Percentiles rank a stretch among this genome's conserved stretches.
Evolutionary conservation across 2,113 vertebrate genomes (phyloP).

Genomic region (Tichodroma muraria): DNA sequence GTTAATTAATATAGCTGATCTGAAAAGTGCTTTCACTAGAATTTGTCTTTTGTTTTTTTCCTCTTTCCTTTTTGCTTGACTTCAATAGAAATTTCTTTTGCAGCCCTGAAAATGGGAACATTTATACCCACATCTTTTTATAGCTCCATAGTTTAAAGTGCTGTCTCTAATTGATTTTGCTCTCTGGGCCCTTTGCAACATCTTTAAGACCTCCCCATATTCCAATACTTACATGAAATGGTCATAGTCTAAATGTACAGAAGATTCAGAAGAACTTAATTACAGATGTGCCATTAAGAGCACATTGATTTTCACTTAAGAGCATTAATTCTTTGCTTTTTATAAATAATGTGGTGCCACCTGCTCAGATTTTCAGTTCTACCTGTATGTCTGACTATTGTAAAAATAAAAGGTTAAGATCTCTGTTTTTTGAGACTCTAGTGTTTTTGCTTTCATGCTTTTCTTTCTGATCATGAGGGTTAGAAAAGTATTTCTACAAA

Average conservation of each 20-base stretch:
- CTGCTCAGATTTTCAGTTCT: neutral
- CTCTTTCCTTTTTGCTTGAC: neutral
- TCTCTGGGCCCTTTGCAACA: neutral
- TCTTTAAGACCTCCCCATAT: neutral
- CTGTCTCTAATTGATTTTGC: neutral
- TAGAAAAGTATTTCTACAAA: neutral
- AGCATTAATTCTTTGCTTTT: neutral
- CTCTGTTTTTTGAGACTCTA: neutral
- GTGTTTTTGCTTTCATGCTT: neutral
- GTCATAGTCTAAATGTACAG: neutral
- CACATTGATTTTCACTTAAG: slow-evolving; percentile 21
- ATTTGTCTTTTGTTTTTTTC: neutral
- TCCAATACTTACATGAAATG: neutral
- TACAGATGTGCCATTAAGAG: neutral
- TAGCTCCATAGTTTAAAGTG: neutral
- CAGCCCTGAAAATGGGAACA: neutral
- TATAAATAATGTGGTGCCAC: neutral
- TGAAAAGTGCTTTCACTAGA: neutral
- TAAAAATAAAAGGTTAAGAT: neutral
- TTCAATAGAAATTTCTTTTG: neutral
- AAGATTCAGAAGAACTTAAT: neutral
- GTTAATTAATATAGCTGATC: slow-evolving; percentile 31
- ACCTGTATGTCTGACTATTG: neutral
- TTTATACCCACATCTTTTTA: neutral
- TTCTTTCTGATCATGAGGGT: neutral